Percentiles rank a stretch among this genome's conserved stretches.
These are phyloP conservation scores for Brassicogethes aeneus DNA, from an alignment of 2,888 invertebrate genomes.

Conservation along the genomic window DNA sequence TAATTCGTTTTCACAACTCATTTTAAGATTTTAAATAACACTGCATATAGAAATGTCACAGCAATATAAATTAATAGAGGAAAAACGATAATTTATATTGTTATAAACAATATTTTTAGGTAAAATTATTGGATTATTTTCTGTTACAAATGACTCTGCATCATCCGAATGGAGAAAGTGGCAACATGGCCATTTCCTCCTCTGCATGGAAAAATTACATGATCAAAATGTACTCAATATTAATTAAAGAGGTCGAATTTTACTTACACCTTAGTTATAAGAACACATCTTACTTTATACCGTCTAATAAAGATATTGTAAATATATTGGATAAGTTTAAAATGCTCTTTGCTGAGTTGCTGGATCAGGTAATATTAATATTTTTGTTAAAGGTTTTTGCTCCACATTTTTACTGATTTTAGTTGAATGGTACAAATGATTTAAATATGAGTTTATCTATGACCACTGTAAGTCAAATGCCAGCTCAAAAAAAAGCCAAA, in stretches of 20 bases:
- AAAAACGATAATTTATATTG: conserved; percentile 3
- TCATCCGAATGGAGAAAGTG: conserved; percentile 41
- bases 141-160: conserved; percentile 45
- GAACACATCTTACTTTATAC: conserved; percentile 21
- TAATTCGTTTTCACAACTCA: no score
- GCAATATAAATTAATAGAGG: no score
- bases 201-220: conserved; percentile 41
- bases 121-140: conserved; percentile 42
- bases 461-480: neutral
- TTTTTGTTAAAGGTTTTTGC: no score
- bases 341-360: conserved; percentile 34
- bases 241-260: conserved; percentile 30
- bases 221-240: conserved; percentile 33
- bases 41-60: no score
- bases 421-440: neutral
- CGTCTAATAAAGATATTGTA: conserved; percentile 13
- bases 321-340: conserved; percentile 24
- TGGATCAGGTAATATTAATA: conserved; percentile 30
- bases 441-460: neutral
- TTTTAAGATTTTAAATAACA: no score
- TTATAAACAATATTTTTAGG: conserved; percentile 21
- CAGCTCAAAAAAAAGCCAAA: conserved; percentile 27
- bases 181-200: conserved; percentile 34
- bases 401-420: no score
- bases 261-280: conserved; percentile 6